Conservation (phyloP, 1,140 invertebrate genomes). For the Lasaia peninsularis region DNA sequence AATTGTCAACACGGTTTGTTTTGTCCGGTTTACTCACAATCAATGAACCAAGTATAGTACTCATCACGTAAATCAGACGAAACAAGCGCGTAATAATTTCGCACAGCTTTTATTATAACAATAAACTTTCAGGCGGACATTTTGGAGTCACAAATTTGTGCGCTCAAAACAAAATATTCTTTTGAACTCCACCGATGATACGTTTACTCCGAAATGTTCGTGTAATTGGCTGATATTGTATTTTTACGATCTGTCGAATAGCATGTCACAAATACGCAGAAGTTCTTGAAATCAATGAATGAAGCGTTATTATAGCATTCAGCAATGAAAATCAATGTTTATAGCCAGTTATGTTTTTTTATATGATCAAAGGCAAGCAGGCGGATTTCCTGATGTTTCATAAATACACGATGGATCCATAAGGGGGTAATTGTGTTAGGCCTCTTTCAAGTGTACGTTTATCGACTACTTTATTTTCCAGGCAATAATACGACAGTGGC, state of each 20-base stretch:
- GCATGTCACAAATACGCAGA: background rate
- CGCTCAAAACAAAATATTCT: conserved; percentile 48
- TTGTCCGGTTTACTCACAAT: background rate
- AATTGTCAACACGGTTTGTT: background rate
- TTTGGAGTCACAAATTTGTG: conserved; percentile 55
- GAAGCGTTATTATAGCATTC: background rate
- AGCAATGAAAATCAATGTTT: background rate
- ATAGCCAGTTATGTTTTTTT: background rate
- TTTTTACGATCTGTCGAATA: conserved; percentile 32
- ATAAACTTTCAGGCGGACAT: conserved; percentile 49
- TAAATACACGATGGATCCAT: no score
- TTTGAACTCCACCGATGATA: conserved; percentile 44
- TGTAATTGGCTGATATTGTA: conserved; percentile 29
- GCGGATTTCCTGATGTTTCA: no score
- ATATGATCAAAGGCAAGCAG: no score
- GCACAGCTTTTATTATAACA: conserved; percentile 61
- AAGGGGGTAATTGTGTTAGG: no score
- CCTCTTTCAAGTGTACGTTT: no score
- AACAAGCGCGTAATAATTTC: conserved; percentile 55
- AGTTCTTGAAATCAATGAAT: conserved; percentile 4
- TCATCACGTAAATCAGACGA: conserved; percentile 44
- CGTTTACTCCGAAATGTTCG: conserved; percentile 32
- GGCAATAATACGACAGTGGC: no score
- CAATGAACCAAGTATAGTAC: background rate
- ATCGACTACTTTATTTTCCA: no score